These are phyloP conservation scores for Emys orbicularis DNA, from an alignment of 2,797 vertebrate genomes.

Conservation along the genomic window DNA sequence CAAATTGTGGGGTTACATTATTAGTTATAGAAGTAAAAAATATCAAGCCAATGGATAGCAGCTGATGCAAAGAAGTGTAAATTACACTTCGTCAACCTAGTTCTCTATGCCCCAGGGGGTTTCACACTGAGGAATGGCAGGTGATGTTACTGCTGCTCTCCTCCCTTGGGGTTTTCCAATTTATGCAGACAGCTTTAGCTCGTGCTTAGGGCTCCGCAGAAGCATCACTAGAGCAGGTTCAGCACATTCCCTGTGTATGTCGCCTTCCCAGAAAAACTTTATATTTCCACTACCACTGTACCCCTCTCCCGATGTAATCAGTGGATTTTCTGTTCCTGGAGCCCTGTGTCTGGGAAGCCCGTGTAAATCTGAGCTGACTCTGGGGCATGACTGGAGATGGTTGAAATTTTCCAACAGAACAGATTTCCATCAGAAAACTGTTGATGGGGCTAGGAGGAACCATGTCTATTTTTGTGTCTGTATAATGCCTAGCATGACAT, in stretches of 20 bases:
- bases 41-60: constrained; percentile 34
- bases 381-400: not conserved
- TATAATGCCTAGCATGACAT: no score
- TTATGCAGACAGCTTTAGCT: not conserved
- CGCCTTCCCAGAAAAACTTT: constrained; percentile 10
- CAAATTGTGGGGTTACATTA: not conserved
- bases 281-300: not conserved
- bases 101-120: constrained; percentile 19
- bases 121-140: constrained; percentile 30
- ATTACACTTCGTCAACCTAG: constrained; percentile 31
- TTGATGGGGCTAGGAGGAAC: not conserved
- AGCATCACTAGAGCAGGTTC: constrained; percentile 32
- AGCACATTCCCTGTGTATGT: constrained; percentile 13
- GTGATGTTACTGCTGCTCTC: constrained; percentile 12
- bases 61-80: constrained; percentile 41
- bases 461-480: not conserved
- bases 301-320: not conserved
- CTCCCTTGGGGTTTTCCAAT: not conserved
- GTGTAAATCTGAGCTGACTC: not conserved
- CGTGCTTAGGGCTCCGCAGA: not conserved
- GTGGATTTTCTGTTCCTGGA: not conserved
- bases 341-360: not conserved
- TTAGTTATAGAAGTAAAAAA: constrained; percentile 55
- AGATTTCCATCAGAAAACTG: not conserved
- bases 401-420: not conserved